Base-by-base conservation (phyloP, 2,888 invertebrate genomes). In the Pterostichus niger region DNA sequence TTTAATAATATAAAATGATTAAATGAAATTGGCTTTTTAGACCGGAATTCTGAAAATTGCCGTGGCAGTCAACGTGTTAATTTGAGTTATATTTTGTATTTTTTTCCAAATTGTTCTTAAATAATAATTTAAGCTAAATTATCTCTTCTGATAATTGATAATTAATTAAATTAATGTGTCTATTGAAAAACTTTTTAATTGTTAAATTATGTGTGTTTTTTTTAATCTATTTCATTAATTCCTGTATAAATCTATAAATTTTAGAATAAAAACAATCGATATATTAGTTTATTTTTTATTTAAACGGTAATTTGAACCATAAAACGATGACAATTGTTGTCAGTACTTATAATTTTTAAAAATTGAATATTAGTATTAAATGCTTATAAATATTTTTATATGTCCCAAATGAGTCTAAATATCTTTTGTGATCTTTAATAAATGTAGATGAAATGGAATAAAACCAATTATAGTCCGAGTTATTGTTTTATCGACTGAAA, bases 301-400 rank as follows among this genome's bases (percentile, higher is more conserved):
- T 24, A 24, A 24, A 24, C 24, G 24, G 24, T 24, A 24, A 24
- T 24, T 24, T 24, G 40, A 40, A 40, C 1, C 40, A 5, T 40
- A 7, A 7, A 3, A 40, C 40, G 1, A 40, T 40, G n/a, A n/a
- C 40, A 40, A 49, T 49, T 49, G n/a, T 49, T 49, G 13, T 10
- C 35, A 33, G 64, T 64, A 64, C 64, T 64, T 64, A 64, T 33
- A 64, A 33, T 64, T 59, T 31, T 10, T 59, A 31, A 59, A 17
- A 11, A 5, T n/a, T n/a, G 6, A 52, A 4, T 52, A 52, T 52
- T 11, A 46, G 15, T 4, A 59, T 33, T 59, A 59, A 35, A 40
- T 64, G 31, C 11, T 33, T 64, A 33, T 33, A 61, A 64, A 33
- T 61, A 61, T 61, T 61, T 61, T 61, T 61, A 64, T 64, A 64